Evolutionary conservation across 2,113 vertebrate species (phyloP), one percentile per base, ranked within the genome.

Genomic region (Cichladusa arquata): DNA sequence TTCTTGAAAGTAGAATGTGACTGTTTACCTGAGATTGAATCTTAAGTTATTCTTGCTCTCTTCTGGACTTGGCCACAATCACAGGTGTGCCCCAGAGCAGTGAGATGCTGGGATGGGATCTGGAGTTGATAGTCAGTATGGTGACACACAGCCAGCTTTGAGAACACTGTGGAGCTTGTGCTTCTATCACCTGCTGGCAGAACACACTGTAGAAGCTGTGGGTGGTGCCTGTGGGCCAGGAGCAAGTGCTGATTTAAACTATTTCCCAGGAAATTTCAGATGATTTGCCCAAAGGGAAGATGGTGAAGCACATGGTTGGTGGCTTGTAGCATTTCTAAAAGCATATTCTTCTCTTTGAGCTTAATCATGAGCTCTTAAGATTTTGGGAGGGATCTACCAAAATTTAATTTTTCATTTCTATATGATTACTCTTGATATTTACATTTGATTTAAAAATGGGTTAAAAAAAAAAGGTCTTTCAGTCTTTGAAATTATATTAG

Each of bases 351-450:
- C 36, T 94, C 58, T 88, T 69, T 82, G 60, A 81, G 60, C 48
- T 64, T 92, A 78, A 78, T 66, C 31, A 19, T 51, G 19, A 88
- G 87, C 60, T 73, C 76, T 92, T 86, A 77, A 70, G 80, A 29
- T 73, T 91, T 85, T 82, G 64, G 67, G 65, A 83, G 42, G 12
- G 60, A 51, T 73, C 67, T 74, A 23, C 40, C 53, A 62, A 61
- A 62, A 66, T 73, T 44, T 42, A 40, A 72, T 51, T 7, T 86
- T 83, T 72, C 28, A 85, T 79, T 91, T 94, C 33, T 60, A 0
- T 76, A 23, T 77, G 71, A 66, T 94, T 31, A 6, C 28, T 82
- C 31, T 19, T 79, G 74, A 44, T 94, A 22, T 44, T 92, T 92
- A 40, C 15, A 19, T 70, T 88, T 74, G 51, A 86, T 83, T 93